Evolutionary conservation across 2,113 vertebrate species (phyloP).

Genomic region (Lontra canadensis): DNA sequence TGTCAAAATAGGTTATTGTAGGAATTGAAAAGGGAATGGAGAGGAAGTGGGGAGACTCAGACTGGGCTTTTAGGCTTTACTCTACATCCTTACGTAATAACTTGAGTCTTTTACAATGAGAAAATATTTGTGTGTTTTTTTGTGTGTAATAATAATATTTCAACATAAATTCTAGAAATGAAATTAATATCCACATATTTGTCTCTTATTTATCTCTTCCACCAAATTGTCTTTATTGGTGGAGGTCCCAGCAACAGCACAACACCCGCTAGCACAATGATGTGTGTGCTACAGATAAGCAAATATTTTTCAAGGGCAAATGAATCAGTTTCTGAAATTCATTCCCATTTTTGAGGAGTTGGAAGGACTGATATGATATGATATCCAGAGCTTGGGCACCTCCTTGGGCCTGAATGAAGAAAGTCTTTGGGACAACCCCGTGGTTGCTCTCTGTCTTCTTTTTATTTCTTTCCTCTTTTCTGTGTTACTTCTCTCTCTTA

Average conservation of each 20-base stretch:
- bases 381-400: background rate
- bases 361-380: background rate
- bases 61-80: background rate
- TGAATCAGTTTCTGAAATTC: background rate
- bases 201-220: background rate
- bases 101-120: background rate
- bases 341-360: background rate
- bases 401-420: background rate
- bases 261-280: background rate
- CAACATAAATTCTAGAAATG: background rate
- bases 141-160: background rate
- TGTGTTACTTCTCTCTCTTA: background rate
- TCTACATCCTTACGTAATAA: background rate
- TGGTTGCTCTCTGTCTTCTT: background rate
- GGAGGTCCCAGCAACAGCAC: too few relatives aligned
- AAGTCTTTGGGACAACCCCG: background rate
- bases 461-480: background rate
- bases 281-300: background rate
- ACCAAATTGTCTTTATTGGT: background rate
- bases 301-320: background rate
- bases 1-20: background rate
- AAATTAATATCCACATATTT: background rate
- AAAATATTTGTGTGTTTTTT: background rate
- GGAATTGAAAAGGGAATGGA: background rate
- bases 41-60: background rate